A percentile compares a stretch with the other conserved stretches of the same genome.
Evolutionary conservation across 2,113 vertebrate species (phyloP).

Genomic region (Lycocorax pyrrhopterus): DNA sequence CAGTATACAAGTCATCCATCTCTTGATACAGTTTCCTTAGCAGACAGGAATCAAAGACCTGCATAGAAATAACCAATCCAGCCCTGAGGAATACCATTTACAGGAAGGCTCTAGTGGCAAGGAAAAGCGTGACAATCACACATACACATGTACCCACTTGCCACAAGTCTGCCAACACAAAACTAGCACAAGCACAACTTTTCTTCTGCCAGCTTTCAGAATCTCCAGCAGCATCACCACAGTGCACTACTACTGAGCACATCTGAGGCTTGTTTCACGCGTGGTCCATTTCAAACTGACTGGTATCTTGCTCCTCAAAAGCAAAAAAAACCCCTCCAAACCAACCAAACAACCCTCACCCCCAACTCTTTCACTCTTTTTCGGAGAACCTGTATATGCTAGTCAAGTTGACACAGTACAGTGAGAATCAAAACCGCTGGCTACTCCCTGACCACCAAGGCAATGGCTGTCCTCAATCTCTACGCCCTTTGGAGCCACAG

Average conservation of each 20-base stretch:
- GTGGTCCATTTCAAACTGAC: not conserved
- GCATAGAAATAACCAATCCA: not conserved
- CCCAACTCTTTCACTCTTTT: not conserved
- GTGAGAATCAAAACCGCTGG: not conserved
- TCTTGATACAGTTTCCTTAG: not conserved
- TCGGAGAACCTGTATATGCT: not conserved
- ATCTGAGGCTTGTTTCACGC: not conserved
- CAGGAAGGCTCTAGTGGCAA: rapidly evolving
- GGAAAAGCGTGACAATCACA: not conserved
- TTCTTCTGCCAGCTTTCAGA: not conserved
- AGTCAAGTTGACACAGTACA: not conserved
- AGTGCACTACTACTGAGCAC: not conserved
- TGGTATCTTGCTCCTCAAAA: not conserved
- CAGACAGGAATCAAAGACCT: not conserved
- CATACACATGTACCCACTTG: not conserved
- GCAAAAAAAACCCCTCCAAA: not conserved
- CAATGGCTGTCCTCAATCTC: not conserved
- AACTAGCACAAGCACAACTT: not conserved
- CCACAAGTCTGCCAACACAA: not conserved
- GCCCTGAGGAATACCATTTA: not conserved
- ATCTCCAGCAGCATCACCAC: not conserved
- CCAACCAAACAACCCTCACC: rapidly evolving
- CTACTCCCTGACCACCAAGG: not conserved
- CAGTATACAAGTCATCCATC: not conserved
- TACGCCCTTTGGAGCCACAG: not conserved